Base-by-base conservation (phyloP, 2,888 invertebrate genomes). In the Tenthredo scrophulariae region DNA sequence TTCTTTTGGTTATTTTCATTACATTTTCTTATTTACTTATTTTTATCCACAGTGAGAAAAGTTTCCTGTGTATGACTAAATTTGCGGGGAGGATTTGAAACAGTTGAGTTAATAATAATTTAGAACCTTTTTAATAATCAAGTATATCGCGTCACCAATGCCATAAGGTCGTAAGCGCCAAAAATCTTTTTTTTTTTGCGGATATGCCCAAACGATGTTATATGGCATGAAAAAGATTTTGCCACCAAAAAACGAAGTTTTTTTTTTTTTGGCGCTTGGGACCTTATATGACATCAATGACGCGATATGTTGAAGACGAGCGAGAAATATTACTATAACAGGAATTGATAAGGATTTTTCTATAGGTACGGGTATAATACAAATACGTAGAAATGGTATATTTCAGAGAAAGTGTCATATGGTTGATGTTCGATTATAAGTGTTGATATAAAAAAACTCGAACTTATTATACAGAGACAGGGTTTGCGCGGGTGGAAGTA, bases 381-480 rank as follows among this genome's bases (percentile, higher is more conserved):
- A n/a, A n/a, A n/a, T 37, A 40, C 37, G 10, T 72, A 18, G 33
- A 72, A 33, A 74, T 22, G 18, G 0, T 33, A 26, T 43, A 43
- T 74, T 74, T 43, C 74, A 15, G 13, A 40, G 74, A 26, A 46
- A 46, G 46, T 74, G 43, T 74, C 74, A 74, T 74, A 74, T 74
- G 43, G 74, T 26, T 74, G 40, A 74, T 43, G 43, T 43, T n/a
- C 15, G 43, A 72, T 72, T 72, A 54, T 40, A 72, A 72, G 22
- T 74, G 74, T 43, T 74, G 74, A 74, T 74, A 74, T 43, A 43
- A n/a, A n/a, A n/a, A n/a, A 74, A 74, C 40, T 74, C 18, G 37
- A 72, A n/a, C 40, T 10, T 40, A 13, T 72, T 72, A 72, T 40
- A 37, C 7, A 4, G 10, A 10, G 37, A n/a, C 3, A 72, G 9